Conservation (phyloP, 2,888 invertebrate species). For the Timema podura region DNA sequence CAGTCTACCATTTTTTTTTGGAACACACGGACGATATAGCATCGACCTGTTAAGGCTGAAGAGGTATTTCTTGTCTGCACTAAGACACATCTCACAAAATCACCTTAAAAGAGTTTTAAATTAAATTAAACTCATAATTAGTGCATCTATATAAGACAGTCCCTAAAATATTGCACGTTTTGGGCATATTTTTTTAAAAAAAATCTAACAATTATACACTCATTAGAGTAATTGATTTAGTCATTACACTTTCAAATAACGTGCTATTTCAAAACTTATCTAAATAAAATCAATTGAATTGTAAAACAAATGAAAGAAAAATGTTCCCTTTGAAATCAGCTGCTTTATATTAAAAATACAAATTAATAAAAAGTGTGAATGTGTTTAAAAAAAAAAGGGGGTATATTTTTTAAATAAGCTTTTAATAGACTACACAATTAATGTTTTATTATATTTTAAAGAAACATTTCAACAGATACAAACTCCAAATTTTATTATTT, state of each 20-base stretch:
- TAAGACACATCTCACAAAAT: neutral
- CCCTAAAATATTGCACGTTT: too few species aligned
- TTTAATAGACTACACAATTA: neutral
- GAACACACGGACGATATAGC: constrained; percentile 14
- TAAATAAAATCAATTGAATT: neutral
- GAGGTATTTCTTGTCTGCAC: neutral
- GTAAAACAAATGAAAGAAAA: constrained; percentile 1
- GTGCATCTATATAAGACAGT: too few species aligned
- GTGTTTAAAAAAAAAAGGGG: neutral
- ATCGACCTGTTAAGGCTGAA: constrained; percentile 17
- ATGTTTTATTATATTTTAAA: too few species aligned
- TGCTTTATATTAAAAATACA: neutral
- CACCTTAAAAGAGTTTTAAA: neutral
- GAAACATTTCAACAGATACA: too few species aligned
- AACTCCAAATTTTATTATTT: too few species aligned
- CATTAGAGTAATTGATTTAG: neutral
- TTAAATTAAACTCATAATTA: neutral
- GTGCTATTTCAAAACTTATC: neutral
- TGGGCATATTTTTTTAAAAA: too few species aligned
- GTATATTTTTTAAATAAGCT: neutral
- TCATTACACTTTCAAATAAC: neutral
- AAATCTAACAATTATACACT: neutral
- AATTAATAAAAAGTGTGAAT: neutral
- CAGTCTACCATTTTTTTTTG: constrained; percentile 11
- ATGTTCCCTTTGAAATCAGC: neutral